Base-by-base conservation (phyloP, 2,113 vertebrate genomes). In the Cariama cristata region DNA sequence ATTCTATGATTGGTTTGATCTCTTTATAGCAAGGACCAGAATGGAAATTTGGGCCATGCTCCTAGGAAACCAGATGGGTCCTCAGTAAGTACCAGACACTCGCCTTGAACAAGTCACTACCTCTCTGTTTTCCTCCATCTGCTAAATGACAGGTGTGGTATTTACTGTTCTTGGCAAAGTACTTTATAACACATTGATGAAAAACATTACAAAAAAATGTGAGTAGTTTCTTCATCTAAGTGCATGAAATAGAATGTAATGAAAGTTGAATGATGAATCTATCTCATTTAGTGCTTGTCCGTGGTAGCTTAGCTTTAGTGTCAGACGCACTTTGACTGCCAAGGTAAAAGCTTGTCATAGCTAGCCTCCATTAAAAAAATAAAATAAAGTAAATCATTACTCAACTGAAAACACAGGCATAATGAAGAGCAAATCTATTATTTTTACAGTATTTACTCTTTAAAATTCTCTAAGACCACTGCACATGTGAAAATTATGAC, bases 401-500 rank as follows among this genome's bases (percentile, higher is more conserved):
- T 52, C 11, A 72, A 28, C 30, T 49, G 40, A 91, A 82, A 75
- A 55, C 20, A 68, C 3, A 75, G 14, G 27, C 12, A 14, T 21
- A 66, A 62, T 11, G 3, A 76, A 79, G 18, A 58, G 13, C 1
- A 93, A 92, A 50, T 5, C 11, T 59, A 44, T 18, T 68, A 22
- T 35, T 86, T 93, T 83, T 77, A 69, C 23, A 74, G 27, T 47
- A 59, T 40, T 59, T 74, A 74, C 38, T 71, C 11, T 58, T 47
- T 35, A 86, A 90, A 83, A 47, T 33, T 81, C 35, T 91, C 28
- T 59, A 71, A 47, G 11, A 79, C 32, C 24, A 94, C 80, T 0
- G 0, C 11, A 58, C 8, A 28, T 0, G 0, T 35, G 20, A 71
- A 74, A 79, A 87, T 71, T 21, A 30, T 23, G 47, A 72, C 12